phyloP scores from a whole-genome alignment of 2,888 invertebrate genomes.

The Branchipolynoe longqiensis region DNA sequence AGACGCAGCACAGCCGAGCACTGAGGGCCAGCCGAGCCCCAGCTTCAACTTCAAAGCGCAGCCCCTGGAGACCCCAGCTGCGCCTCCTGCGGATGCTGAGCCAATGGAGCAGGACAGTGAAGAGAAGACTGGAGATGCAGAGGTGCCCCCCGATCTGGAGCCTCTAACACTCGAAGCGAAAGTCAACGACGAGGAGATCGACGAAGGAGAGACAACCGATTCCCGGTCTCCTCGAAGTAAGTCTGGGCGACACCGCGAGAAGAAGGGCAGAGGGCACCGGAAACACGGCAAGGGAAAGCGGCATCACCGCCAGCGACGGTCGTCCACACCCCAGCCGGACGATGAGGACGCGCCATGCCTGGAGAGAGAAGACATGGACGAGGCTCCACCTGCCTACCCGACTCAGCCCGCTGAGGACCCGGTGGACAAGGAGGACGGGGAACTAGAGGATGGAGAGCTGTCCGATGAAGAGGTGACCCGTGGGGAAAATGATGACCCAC shows the following conservation, averaged over 20 bases:
- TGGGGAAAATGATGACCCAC: slow-evolving; percentile 32
- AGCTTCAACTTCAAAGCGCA: no score
- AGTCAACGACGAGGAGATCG: neutral
- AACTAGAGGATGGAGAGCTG: slow-evolving; percentile 67
- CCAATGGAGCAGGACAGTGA: no score
- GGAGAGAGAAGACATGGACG: neutral
- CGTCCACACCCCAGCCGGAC: neutral
- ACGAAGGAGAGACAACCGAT: neutral
- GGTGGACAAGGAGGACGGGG: slow-evolving; percentile 63
- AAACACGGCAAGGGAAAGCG: neutral
- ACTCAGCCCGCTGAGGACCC: neutral
- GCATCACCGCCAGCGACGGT: neutral
- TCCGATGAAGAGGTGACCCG: slow-evolving; percentile 63
- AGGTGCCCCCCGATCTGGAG: no score
- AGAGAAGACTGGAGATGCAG: no score
- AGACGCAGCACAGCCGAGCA: no score
- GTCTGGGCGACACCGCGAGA: neutral
- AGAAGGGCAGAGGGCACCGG: neutral
- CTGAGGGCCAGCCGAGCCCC: no score
- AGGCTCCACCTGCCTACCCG: neutral
- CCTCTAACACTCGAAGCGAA: neutral
- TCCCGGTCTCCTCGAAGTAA: no score
- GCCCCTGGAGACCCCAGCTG: no score
- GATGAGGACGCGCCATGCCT: neutral
- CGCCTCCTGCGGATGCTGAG: no score